A percentile compares a stretch with the other conserved stretches of the same genome.
phyloP scores from a whole-genome alignment of 2,888 invertebrate species.

The Mechanitis messenoides region DNA sequence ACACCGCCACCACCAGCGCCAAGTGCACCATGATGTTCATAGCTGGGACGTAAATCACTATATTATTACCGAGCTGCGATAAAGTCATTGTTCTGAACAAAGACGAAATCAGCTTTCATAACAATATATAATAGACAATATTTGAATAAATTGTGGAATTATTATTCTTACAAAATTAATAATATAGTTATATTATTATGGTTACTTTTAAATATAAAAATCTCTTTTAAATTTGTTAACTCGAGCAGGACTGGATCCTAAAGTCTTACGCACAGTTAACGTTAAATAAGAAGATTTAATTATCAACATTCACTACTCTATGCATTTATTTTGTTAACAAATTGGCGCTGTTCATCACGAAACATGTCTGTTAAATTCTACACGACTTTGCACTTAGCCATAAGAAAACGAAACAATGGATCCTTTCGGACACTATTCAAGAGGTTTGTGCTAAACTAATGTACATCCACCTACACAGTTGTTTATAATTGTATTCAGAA shows the following conservation, averaged over 20 bases:
- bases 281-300: background rate
- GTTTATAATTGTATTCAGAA: background rate
- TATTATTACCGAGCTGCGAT: too few relatives aligned
- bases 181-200: too few relatives aligned
- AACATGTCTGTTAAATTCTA: conserved; percentile 27
- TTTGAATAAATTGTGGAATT: too few relatives aligned
- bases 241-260: too few relatives aligned
- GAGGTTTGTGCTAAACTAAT: conserved; percentile 34
- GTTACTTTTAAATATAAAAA: too few relatives aligned
- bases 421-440: conserved; percentile 31
- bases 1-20: conserved; percentile 55
- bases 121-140: too few relatives aligned
- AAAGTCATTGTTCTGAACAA: too few relatives aligned
- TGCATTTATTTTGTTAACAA: conserved; percentile 15
- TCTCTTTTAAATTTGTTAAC: too few relatives aligned
- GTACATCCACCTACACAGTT: conserved; percentile 19
- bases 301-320: background rate
- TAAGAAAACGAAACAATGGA: conserved; percentile 33
- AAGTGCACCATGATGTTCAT: conserved; percentile 68
- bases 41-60: conserved; percentile 34
- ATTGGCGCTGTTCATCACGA: conserved; percentile 23
- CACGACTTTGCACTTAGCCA: conserved; percentile 32
- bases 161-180: too few relatives aligned
- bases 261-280: too few relatives aligned
- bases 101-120: too few relatives aligned